Percentiles rank a stretch among this genome's conserved stretches.
phyloP scores from a whole-genome alignment of 2,797 vertebrate species.

The Meriones psammophilus region DNA sequence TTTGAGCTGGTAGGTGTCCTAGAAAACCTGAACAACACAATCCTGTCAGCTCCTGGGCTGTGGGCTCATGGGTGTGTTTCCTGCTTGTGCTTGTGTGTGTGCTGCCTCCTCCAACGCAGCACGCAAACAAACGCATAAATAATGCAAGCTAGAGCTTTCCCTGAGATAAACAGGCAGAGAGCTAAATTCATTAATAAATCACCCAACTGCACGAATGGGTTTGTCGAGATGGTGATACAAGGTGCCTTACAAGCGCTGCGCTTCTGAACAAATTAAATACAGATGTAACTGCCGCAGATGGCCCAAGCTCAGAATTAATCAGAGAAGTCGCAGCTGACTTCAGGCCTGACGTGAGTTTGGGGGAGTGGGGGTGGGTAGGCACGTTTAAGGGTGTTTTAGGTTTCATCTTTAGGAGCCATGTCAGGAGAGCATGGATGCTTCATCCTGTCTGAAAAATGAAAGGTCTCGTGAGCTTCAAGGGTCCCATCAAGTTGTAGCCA shows the following conservation, averaged over 20 bases:
- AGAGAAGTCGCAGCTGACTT: neutral
- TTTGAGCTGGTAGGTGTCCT: rapidly evolving
- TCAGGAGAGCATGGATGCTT: neutral
- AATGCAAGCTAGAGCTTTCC: neutral
- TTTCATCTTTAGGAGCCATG: neutral
- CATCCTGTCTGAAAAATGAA: constrained; percentile 36
- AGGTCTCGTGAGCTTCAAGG: constrained; percentile 69
- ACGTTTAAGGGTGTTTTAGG: constrained; percentile 44
- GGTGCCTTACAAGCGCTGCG: neutral
- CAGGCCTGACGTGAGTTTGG: neutral
- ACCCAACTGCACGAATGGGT: neutral
- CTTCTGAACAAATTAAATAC: neutral
- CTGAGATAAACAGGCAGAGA: neutral
- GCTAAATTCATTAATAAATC: neutral
- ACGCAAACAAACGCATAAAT: neutral
- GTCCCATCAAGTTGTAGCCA: neutral
- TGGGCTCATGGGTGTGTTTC: neutral
- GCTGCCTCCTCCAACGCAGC: neutral
- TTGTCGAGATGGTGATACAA: too few species aligned
- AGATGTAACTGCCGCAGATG: neutral
- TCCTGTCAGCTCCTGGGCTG: neutral
- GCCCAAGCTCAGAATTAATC: neutral
- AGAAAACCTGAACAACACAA: neutral
- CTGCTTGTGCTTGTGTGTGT: neutral
- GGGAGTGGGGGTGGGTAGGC: neutral